Conservation (phyloP, 2,113 vertebrate genomes). For the Amblyornis subalaris region DNA sequence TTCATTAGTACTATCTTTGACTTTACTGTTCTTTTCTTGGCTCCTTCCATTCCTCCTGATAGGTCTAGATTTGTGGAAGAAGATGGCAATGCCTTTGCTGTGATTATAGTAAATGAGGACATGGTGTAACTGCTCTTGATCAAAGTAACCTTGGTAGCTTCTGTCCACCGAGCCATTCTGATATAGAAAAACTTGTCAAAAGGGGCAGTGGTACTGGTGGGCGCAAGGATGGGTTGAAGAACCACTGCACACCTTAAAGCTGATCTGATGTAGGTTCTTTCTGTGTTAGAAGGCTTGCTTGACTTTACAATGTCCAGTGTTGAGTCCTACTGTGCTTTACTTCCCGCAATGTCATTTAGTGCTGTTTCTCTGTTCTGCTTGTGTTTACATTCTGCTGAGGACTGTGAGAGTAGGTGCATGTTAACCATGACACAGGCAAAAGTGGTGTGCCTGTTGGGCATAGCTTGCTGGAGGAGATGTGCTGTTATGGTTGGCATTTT, state of each 20-base stretch:
- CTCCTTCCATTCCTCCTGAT: not conserved
- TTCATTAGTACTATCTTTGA: not conserved
- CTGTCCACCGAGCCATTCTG: not conserved
- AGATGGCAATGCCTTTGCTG: not conserved
- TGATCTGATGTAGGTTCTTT: not conserved
- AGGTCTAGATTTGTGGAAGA: not conserved
- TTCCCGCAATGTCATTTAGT: not conserved
- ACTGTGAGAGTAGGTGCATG: not conserved
- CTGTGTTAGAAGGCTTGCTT: not conserved
- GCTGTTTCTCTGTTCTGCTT: not conserved
- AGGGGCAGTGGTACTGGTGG: not conserved
- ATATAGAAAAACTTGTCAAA: not conserved
- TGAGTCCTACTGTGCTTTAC: not conserved
- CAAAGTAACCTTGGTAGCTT: not conserved
- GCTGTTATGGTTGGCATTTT: not conserved
- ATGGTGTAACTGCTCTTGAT: not conserved
- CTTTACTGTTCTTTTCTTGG: not conserved
- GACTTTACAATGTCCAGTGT: not conserved
- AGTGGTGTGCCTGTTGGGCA: not conserved
- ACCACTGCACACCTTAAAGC: not conserved
- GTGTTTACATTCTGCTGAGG: not conserved
- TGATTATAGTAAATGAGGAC: not conserved
- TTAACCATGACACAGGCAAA: not conserved
- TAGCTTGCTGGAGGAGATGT: not conserved
- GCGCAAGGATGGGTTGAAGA: not conserved